Percentiles rank a stretch among this genome's conserved stretches.
Conservation (phyloP, 1,140 invertebrate genomes). For the Yoshiicerus persimilis region DNA sequence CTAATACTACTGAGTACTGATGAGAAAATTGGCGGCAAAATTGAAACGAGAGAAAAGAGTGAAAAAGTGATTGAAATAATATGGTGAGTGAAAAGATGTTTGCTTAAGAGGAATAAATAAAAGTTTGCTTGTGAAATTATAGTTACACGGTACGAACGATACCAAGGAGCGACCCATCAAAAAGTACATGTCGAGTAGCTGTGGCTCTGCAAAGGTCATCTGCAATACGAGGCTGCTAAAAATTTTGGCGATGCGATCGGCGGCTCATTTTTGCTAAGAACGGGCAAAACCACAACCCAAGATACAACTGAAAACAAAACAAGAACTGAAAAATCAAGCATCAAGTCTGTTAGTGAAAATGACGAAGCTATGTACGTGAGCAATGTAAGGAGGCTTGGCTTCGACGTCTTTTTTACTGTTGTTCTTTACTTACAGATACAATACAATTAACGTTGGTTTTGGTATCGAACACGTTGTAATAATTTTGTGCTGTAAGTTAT, state of each 20-base stretch:
- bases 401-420: not conserved
- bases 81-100: not conserved
- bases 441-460: too few species aligned
- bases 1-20: not conserved
- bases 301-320: slow-evolving; percentile 4
- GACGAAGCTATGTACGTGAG: not conserved
- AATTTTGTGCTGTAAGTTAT: too few species aligned
- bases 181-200: slow-evolving; percentile 3
- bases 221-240: slow-evolving; percentile 2
- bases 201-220: not conserved
- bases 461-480: too few species aligned
- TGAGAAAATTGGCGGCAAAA: not conserved
- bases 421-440: not conserved
- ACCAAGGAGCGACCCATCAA: slow-evolving; percentile 2
- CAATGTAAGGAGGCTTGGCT: not conserved
- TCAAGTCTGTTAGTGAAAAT: not conserved
- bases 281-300: not conserved
- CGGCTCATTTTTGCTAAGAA: slow-evolving; percentile 3
- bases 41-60: not conserved
- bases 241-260: not conserved
- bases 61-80: too few species aligned
- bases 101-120: not conserved
- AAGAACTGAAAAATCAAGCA: slow-evolving; percentile 4
- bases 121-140: not conserved
- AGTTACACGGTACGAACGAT: not conserved